Evolutionary conservation across 2,888 invertebrate species (phyloP).

Genomic region (Volucella zonaria): DNA sequence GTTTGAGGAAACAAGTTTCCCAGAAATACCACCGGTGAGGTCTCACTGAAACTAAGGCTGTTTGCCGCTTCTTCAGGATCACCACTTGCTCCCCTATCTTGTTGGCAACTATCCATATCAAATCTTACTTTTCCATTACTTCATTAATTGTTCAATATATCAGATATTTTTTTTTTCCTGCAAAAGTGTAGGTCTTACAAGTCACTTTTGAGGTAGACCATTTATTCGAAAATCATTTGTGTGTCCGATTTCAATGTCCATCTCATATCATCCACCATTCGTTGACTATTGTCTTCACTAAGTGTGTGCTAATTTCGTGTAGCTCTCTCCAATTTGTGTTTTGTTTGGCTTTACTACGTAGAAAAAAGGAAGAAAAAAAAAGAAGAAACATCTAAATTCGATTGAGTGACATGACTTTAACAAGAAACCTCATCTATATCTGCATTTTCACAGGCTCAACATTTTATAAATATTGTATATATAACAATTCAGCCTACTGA

Average conservation of each 20-base stretch:
- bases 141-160: not conserved
- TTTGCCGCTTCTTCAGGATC: too few species aligned
- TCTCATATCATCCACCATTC: not conserved
- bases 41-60: too few species aligned
- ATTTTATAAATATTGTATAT: constrained; percentile 80
- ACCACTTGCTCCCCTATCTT: too few species aligned
- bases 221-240: not conserved
- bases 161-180: not conserved
- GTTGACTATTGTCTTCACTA: too few species aligned
- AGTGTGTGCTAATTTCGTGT: not conserved
- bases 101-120: too few species aligned
- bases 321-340: constrained; percentile 4
- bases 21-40: too few species aligned
- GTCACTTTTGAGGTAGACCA: constrained; percentile 26
- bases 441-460: constrained; percentile 79
- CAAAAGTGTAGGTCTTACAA: constrained; percentile 11
- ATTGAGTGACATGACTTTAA: constrained; percentile 56
- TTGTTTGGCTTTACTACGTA: not conserved
- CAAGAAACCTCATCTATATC: constrained; percentile 68
- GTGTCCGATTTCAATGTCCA: not conserved
- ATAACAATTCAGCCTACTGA: constrained; percentile 80
- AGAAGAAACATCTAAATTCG: constrained; percentile 8
- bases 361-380: not conserved
- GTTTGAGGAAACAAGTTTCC: too few species aligned
- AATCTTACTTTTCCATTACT: too few species aligned